phyloP scores from a whole-genome alignment of 2,113 vertebrate species.

The Phasianus colchicus region DNA sequence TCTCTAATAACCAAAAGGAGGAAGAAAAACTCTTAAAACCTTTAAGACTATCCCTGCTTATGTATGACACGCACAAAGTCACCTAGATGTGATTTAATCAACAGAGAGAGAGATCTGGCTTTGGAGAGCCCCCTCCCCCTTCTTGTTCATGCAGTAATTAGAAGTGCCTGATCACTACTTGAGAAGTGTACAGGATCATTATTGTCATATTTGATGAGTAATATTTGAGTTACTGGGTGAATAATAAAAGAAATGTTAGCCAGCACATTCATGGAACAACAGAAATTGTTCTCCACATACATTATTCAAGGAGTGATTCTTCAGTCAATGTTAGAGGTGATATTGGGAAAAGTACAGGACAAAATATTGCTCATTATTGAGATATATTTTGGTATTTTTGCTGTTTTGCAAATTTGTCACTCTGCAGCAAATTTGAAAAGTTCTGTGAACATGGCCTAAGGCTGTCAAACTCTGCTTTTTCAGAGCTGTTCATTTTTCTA shows the following conservation, averaged over 20 bases:
- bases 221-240: not conserved
- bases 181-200: not conserved
- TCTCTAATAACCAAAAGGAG: not conserved
- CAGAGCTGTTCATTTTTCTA: constrained; percentile 13
- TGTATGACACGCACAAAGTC: not conserved
- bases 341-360: constrained; percentile 4
- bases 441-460: not conserved
- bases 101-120: not conserved
- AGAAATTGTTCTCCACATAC: not conserved
- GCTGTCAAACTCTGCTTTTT: constrained; percentile 18
- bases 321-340: not conserved
- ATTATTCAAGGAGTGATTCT: constrained; percentile 36
- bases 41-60: not conserved
- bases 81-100: not conserved
- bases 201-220: not conserved
- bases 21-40: not conserved
- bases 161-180: not conserved
- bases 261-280: not conserved
- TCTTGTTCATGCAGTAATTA: not conserved
- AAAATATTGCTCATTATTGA: not conserved
- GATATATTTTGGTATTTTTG: not conserved
- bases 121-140: not conserved
- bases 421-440: not conserved
- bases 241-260: not conserved
- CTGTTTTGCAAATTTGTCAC: constrained; percentile 12